A percentile compares a stretch with the other conserved stretches of the same genome.
phyloP scores from a whole-genome alignment of 1,140 invertebrate genomes.

The Drosophila serrata region DNA sequence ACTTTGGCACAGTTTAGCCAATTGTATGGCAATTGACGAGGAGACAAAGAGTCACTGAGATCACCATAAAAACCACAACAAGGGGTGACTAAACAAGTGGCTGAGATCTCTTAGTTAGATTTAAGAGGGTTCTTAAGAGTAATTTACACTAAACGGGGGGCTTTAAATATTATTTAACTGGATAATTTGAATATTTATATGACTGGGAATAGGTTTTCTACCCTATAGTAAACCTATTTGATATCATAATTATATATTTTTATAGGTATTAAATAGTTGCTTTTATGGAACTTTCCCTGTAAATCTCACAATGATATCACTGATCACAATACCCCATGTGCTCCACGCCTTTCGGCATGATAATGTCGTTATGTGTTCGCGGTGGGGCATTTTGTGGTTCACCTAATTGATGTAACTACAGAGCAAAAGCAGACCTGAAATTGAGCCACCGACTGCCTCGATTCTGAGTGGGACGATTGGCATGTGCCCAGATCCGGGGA shows the following conservation, averaged over 20 bases:
- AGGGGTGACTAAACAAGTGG: conserved; percentile 26
- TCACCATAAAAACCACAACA: neutral
- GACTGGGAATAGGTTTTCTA: neutral
- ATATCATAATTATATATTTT: neutral
- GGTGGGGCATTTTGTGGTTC: conserved; percentile 32
- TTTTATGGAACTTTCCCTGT: neutral
- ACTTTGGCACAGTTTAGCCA: conserved; percentile 41
- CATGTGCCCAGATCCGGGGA: conserved; percentile 33
- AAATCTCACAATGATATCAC: conserved; percentile 28
- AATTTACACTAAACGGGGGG: neutral
- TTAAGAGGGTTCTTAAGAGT: neutral
- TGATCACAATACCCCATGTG: conserved; percentile 22
- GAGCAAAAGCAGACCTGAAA: conserved; percentile 9
- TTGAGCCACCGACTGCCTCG: conserved; percentile 8
- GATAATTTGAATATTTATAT: too few species aligned
- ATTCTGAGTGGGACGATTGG: conserved; percentile 37
- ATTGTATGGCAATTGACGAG: conserved; percentile 47
- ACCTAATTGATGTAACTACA: conserved; percentile 53
- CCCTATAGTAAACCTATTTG: neutral
- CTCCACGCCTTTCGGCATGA: conserved; percentile 29
- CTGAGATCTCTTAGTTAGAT: conserved; percentile 8
- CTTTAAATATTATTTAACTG: too few species aligned
- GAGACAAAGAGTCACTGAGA: conserved; percentile 18
- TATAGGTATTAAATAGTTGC: neutral
- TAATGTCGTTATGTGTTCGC: conserved; percentile 45